phyloP scores from a whole-genome alignment of 2,888 invertebrate species.

The Dicycla oo region DNA sequence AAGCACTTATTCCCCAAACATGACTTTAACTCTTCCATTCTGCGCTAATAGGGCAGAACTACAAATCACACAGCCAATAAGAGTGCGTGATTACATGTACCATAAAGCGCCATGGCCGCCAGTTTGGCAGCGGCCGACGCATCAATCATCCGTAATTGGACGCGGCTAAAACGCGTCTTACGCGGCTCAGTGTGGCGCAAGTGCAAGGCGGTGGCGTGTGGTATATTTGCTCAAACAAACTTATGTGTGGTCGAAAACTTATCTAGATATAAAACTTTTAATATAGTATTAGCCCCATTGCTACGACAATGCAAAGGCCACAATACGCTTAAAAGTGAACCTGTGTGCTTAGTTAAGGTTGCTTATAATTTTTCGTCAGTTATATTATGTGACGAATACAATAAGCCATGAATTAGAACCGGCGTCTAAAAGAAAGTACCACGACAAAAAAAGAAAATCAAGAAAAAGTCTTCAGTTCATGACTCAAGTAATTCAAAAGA shows the following conservation, averaged over 20 bases:
- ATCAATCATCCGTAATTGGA: slow-evolving; percentile 80
- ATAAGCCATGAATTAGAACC: neutral
- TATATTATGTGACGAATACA: neutral
- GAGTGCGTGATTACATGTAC: slow-evolving; percentile 43
- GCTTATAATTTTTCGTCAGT: neutral
- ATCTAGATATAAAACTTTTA: neutral
- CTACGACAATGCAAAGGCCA: neutral
- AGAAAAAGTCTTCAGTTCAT: neutral
- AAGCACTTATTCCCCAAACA: neutral
- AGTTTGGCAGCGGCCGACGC: slow-evolving; percentile 52
- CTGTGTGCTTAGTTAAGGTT: neutral
- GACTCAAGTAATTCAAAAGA: slow-evolving; percentile 4
- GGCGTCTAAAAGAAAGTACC: neutral
- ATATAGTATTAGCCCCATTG: too few species aligned
- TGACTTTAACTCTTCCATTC: neutral
- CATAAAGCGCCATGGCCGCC: slow-evolving; percentile 22
- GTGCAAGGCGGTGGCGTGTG: slow-evolving; percentile 1
- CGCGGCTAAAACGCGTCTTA: slow-evolving; percentile 64
- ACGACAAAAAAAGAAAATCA: too few species aligned
- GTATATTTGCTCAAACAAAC: neutral
- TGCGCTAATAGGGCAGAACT: neutral
- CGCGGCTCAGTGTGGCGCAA: slow-evolving; percentile 21
- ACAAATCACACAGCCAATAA: slow-evolving; percentile 45
- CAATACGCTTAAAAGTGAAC: neutral
- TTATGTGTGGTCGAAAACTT: too few species aligned